These are phyloP conservation scores for Catharus fuscescens DNA, from an alignment of 2,113 vertebrate species.

Conservation along the genomic window DNA sequence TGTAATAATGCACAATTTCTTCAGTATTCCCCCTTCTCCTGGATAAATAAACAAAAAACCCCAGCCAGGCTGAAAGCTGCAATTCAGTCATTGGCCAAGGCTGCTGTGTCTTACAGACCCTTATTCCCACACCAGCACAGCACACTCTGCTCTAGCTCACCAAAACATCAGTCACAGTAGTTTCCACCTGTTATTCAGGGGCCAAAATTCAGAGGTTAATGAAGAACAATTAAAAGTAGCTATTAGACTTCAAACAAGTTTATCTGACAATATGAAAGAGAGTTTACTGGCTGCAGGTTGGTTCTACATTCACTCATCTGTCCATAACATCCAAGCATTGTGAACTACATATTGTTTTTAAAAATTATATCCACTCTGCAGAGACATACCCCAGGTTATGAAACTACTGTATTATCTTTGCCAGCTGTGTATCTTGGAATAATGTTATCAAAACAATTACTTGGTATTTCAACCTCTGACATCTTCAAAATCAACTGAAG, in stretches of 20 bases:
- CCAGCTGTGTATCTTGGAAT: background rate
- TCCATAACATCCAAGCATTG: background rate
- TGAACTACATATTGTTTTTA: background rate
- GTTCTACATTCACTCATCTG: background rate
- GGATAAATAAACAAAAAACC: background rate
- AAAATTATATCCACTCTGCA: background rate
- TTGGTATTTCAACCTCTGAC: background rate
- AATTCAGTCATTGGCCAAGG: background rate
- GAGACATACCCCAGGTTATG: background rate
- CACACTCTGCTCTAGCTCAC: background rate
- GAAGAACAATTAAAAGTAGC: background rate
- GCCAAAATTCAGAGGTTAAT: background rate
- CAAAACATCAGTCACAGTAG: background rate
- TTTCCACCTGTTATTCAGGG: background rate
- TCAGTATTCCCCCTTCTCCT: background rate
- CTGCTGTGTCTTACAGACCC: background rate
- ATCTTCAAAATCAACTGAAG: background rate
- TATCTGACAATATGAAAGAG: rapidly evolving
- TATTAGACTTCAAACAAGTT: background rate
- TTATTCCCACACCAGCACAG: background rate
- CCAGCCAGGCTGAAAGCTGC: background rate
- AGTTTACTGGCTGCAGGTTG: background rate
- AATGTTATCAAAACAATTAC: background rate
- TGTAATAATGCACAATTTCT: background rate
- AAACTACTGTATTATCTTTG: background rate